A percentile compares a stretch with the other conserved stretches of the same genome.
These are phyloP conservation scores for Melinaea menophilus DNA, from an alignment of 2,888 invertebrate species.

Conservation along the genomic window DNA sequence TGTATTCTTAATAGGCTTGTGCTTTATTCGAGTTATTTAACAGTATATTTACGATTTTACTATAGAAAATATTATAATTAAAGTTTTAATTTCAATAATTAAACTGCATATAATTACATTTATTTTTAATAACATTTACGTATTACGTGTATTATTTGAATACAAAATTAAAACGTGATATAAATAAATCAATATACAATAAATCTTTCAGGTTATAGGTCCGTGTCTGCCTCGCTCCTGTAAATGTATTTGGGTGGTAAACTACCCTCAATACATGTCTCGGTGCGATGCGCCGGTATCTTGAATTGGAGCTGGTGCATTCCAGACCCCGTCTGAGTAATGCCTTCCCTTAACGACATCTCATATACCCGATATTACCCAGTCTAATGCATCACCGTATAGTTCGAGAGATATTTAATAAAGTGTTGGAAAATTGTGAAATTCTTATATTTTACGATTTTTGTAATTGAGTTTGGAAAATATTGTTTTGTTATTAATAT, in stretches of 20 bases:
- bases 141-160: background rate
- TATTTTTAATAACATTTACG: too few relatives aligned
- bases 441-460: background rate
- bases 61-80: too few relatives aligned
- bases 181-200: background rate
- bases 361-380: slow-evolving; percentile 7
- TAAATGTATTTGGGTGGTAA: slow-evolving; percentile 21
- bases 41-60: too few relatives aligned
- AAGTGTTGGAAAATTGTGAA: background rate
- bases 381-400: slow-evolving; percentile 1
- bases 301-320: slow-evolving; percentile 59
- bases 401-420: background rate
- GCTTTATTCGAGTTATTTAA: background rate
- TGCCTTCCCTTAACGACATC: slow-evolving; percentile 52
- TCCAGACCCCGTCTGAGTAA: slow-evolving; percentile 51
- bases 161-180: background rate
- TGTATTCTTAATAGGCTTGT: background rate
- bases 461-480: background rate
- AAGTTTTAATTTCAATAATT: too few relatives aligned
- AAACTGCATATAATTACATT: too few relatives aligned
- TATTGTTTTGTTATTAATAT: background rate
- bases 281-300: slow-evolving; percentile 43
- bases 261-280: slow-evolving; percentile 37
- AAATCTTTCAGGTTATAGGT: background rate
- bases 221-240: slow-evolving; percentile 6